Conservation (phyloP, 2,113 vertebrate species). For the Pontoporia blainvillei region DNA sequence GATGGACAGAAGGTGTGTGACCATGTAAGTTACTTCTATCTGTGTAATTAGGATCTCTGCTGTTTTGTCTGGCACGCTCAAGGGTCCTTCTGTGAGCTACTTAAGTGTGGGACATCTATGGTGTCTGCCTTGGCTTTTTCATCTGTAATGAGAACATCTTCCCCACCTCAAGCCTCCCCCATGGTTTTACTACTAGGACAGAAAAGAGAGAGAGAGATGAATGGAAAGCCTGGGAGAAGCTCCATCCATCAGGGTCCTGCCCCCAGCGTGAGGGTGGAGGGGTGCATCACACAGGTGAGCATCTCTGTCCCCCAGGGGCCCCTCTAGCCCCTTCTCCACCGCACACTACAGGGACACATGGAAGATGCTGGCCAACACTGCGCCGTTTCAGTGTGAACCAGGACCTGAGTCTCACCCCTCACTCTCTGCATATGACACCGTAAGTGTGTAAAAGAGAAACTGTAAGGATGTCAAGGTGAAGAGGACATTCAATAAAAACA, state of each 20-base stretch:
- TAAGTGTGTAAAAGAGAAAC: background rate
- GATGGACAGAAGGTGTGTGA: background rate
- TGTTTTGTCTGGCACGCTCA: fast-evolving
- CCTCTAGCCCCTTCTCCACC: no score
- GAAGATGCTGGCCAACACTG: background rate
- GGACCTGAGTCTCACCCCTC: background rate
- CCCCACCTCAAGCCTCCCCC: background rate
- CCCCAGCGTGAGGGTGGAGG: fast-evolving
- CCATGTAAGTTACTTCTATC: background rate
- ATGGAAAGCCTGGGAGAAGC: background rate
- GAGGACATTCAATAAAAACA: background rate
- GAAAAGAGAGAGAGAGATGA: background rate
- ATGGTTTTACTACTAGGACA: background rate
- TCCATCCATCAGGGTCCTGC: background rate
- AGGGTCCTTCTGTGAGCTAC: background rate
- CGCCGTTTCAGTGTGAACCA: background rate
- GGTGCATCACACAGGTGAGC: fast-evolving
- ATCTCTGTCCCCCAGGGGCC: background rate
- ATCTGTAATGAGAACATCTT: background rate
- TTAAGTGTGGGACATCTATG: background rate
- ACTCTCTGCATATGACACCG: no score
- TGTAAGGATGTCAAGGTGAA: background rate
- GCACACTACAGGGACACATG: background rate
- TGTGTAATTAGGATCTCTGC: background rate
- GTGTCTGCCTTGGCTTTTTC: background rate